Conservation (phyloP, 2,888 invertebrate species). For the Andrena flavipes region DNA sequence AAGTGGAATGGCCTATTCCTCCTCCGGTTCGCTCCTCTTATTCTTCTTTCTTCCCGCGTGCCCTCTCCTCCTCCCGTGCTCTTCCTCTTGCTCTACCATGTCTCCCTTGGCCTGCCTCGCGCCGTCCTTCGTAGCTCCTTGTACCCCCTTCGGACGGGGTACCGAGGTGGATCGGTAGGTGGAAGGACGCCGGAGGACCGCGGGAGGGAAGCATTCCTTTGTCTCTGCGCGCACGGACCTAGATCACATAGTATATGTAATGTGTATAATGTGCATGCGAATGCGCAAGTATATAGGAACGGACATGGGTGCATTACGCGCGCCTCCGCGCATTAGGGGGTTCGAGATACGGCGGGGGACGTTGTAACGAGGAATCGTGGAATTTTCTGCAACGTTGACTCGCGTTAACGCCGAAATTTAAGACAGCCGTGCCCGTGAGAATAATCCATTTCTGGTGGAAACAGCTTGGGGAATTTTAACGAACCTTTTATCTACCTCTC, state of each 20-base stretch:
- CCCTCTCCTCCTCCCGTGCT: slow-evolving; percentile 62
- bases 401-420: too few relatives aligned
- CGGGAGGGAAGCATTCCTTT: slow-evolving; percentile 81
- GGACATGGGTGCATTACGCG: slow-evolving; percentile 32
- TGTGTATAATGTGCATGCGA: slow-evolving; percentile 61
- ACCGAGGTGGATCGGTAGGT: slow-evolving; percentile 68
- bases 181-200: slow-evolving; percentile 77
- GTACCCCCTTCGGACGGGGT: slow-evolving; percentile 74
- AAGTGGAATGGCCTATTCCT: slow-evolving; percentile 84
- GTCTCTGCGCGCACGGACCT: slow-evolving; percentile 81
- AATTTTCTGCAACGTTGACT: background rate
- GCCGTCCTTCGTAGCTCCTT: slow-evolving; percentile 74
- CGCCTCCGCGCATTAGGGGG: background rate
- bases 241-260: slow-evolving; percentile 74
- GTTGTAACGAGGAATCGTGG: background rate
- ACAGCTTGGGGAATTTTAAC: background rate
- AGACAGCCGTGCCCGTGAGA: too few relatives aligned
- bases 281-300: slow-evolving; percentile 51
- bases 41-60: slow-evolving; percentile 81
- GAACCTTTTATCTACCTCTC: background rate
- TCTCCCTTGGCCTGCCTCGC: slow-evolving; percentile 61
- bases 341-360: background rate
- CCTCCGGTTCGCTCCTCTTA: slow-evolving; percentile 80
- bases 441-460: too few relatives aligned
- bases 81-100: slow-evolving; percentile 52